Base-by-base conservation (phyloP, 2,888 invertebrate species). In the Lamellibrachia satsuma region DNA sequence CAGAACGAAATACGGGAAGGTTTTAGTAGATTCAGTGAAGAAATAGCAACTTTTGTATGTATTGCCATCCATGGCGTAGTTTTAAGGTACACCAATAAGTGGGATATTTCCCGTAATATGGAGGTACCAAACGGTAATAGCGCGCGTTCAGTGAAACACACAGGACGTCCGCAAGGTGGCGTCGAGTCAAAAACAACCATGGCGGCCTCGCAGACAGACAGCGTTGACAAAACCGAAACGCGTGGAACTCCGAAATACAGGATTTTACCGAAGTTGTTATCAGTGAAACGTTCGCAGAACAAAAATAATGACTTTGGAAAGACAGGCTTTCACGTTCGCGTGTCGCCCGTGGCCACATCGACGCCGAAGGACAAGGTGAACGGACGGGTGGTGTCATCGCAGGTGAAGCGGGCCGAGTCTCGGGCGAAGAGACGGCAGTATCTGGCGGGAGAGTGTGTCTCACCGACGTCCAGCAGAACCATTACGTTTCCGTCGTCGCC, bases 371-470 rank as follows among this genome's bases (percentile, higher is more conserved):
- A 75, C 75, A 75, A 75, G 75, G 11, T 22, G 22, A 75, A 75
- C 11, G 75, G 75, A 22, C 75, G 75, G 22, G 75, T 75, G 75
- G 22, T 75, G 75, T 22, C 75, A n/a, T 75, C 75, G n/a, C 75
- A 75, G 75, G 75, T 22, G 75, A 75, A 75, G 75, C 75, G 75
- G 22, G 22, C 75, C 22, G 75, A 75, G 75, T 75, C 75, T 15
- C 75, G 75, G 22, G 75, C 75, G 15, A 75, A 75, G 75, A 75
- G 75, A 22, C 75, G 75, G 6, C 75, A 75, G 15, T 75, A 75
- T 75, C 22, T 75, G 75, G 75, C 75, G 75, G 75, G 75, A 75
- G 75, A 75, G 75, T 75, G 75, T n/a, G n/a, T 75, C 22, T 75
- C 75, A n/a, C 75, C 75, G 75, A 15, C 75, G 6, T 75, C 75